These are phyloP conservation scores for Bacillus rossius DNA, from an alignment of 1,140 invertebrate genomes.

Conservation along the genomic window DNA sequence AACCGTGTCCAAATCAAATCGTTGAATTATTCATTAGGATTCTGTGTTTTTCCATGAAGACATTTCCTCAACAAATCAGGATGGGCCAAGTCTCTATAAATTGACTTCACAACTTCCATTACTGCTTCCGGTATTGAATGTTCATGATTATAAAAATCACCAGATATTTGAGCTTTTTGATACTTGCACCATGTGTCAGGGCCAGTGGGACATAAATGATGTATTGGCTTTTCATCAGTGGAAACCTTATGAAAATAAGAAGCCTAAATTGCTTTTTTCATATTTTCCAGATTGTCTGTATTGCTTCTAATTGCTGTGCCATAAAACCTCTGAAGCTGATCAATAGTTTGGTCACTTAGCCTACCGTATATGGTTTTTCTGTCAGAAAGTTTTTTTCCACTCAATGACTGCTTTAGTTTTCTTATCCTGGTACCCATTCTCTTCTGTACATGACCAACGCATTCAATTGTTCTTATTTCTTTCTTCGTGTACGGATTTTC, in stretches of 20 bases:
- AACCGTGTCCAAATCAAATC: slow-evolving; percentile 16
- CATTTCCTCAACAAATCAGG: slow-evolving; percentile 10
- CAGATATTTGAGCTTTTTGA: slow-evolving; percentile 5
- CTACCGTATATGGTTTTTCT: slow-evolving; percentile 17
- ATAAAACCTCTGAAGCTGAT: slow-evolving; percentile 24
- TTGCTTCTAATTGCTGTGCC: slow-evolving; percentile 24
- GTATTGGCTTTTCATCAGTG: slow-evolving; percentile 15
- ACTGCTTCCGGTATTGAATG: slow-evolving; percentile 1
- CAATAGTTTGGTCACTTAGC: slow-evolving; percentile 20
- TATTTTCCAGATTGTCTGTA: slow-evolving; percentile 16
- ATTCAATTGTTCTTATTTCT: slow-evolving; percentile 19
- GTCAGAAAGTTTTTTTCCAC: background rate
- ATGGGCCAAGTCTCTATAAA: slow-evolving; percentile 10
- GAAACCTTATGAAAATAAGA: slow-evolving; percentile 17
- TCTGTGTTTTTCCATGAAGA: slow-evolving; percentile 13
- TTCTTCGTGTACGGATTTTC: background rate
- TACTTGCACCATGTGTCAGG: slow-evolving; percentile 11
- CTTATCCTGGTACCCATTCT: slow-evolving; percentile 14
- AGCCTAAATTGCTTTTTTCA: slow-evolving; percentile 21
- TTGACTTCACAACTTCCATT: slow-evolving; percentile 13
- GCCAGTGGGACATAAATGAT: slow-evolving; percentile 11
- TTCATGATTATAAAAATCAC: background rate
- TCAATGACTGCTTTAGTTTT: background rate
- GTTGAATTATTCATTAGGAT: slow-evolving; percentile 19
- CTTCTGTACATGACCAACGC: slow-evolving; percentile 20